phyloP scores from a whole-genome alignment of 2,888 invertebrate species.

The Hypomecis punctinalis region DNA sequence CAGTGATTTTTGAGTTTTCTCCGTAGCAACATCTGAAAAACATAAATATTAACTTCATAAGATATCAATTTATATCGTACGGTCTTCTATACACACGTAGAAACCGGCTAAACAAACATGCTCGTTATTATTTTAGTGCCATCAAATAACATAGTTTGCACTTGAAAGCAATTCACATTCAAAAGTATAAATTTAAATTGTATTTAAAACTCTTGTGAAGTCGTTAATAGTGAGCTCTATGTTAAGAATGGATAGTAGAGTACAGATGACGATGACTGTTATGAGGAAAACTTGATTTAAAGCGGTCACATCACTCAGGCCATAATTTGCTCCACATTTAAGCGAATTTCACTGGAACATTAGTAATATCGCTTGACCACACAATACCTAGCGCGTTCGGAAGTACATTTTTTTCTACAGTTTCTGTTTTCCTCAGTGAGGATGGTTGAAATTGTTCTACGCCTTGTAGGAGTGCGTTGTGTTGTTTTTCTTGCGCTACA shows the following conservation, averaged over 20 bases:
- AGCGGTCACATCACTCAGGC: constrained; percentile 49
- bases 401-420: constrained; percentile 92
- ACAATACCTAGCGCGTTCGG: constrained; percentile 93
- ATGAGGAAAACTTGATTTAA: constrained; percentile 45
- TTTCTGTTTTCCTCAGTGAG: constrained; percentile 91
- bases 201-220: constrained; percentile 1
- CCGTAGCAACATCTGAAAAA: constrained; percentile 92
- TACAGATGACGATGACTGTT: constrained; percentile 23
- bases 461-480: constrained; percentile 90
- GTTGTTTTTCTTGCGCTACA: constrained; percentile 90
- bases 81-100: constrained; percentile 28
- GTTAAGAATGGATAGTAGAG: constrained; percentile 1
- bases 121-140: constrained; percentile 57
- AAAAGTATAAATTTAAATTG: constrained; percentile 1
- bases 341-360: constrained; percentile 32
- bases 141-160: constrained; percentile 31
- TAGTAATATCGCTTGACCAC: constrained; percentile 51
- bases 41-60: constrained; percentile 42
- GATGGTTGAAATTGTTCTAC: constrained; percentile 91
- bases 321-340: constrained; percentile 39
- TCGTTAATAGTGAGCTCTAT: constrained; percentile 16
- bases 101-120: constrained; percentile 55
- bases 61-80: constrained; percentile 35
- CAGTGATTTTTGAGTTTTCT: constrained; percentile 93
- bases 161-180: constrained; percentile 5